These are phyloP conservation scores for Mesoligia furuncula DNA, from an alignment of 2,888 invertebrate genomes.

Conservation along the genomic window DNA sequence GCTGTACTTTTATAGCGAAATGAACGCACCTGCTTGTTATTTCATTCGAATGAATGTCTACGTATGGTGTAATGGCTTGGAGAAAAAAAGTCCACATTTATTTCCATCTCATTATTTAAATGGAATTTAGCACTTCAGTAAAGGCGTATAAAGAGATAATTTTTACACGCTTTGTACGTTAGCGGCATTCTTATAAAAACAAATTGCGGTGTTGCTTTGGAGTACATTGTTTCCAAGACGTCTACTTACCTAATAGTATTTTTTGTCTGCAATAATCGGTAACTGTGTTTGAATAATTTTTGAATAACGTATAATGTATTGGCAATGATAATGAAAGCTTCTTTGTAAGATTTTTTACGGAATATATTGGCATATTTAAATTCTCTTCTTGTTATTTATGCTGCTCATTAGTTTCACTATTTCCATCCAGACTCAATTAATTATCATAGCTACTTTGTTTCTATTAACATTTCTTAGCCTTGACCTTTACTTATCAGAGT, in stretches of 20 bases:
- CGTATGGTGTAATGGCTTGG: slow-evolving; percentile 24
- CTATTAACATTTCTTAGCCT: neutral
- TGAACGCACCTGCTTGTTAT: slow-evolving; percentile 26
- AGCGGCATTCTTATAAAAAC: slow-evolving; percentile 8
- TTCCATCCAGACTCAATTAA: neutral
- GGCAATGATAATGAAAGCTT: neutral
- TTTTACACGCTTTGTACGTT: slow-evolving; percentile 11
- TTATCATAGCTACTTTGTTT: neutral
- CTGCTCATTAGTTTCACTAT: neutral
- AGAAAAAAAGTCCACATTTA: slow-evolving; percentile 18
- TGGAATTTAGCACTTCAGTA: slow-evolving; percentile 11
- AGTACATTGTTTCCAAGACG: slow-evolving; percentile 7
- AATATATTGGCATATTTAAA: neutral
- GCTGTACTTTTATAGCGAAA: neutral
- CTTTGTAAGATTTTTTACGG: neutral
- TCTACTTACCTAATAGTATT: neutral
- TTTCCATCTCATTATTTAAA: slow-evolving; percentile 25
- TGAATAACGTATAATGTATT: slow-evolving; percentile 15
- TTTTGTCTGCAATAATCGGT: slow-evolving; percentile 8
- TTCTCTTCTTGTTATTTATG: neutral
- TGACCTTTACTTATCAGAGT: slow-evolving; percentile 8
- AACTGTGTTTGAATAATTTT: slow-evolving; percentile 32
- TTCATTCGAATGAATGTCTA: slow-evolving; percentile 29
- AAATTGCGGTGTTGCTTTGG: slow-evolving; percentile 17
- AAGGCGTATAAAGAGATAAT: slow-evolving; percentile 7